Evolutionary conservation across 2,797 vertebrate species (phyloP), one percentile per base, ranked within the genome.

Genomic region (Danio tinwini): DNA sequence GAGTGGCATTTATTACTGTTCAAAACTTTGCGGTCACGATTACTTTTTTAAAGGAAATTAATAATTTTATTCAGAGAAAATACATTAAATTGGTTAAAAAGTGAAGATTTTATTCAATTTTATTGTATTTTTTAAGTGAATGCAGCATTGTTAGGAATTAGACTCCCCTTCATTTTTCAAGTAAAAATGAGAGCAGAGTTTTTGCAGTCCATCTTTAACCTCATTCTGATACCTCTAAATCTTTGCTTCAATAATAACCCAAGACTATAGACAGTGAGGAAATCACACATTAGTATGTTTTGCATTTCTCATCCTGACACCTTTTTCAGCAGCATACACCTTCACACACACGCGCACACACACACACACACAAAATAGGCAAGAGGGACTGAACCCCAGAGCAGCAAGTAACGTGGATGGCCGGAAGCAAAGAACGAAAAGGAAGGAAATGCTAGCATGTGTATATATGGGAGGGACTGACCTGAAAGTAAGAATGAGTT

Each of bases 381-480:
- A 69, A 49, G 70, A 58, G n/a, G 47, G 67, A 82, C 70, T 59
- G 56, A 88, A 79, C 80, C 16, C 83, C 67, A 84, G 81, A 81
- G 55, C 14, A 56, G 5, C 44, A 21, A 72, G 77, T 62, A 53
- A 72, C 83, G 71, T 85, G 89, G 93, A 93, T 89, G 84, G 88
- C 88, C 86, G 84, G 89, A 93, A 90, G 88, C 55, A 17, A 85
- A 84, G 86, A 75, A n/a, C 29, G 64, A 90, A 91, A 91, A 93
- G 93, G 93, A 94, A 94, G 93, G 92, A 94, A 93, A 90, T 90
- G 87, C 84, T 76, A 89, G 89, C 87, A 81, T 87, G 82, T 90
- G 90, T 85, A 78, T 65, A 71, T 85, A 58, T 17, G 56, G 7
- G 12, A 80, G 55, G 29, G 45, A 42, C 42, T 14, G 29, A 55